Conservation (phyloP, 2,888 invertebrate species). For the Thelaira solivaga region DNA sequence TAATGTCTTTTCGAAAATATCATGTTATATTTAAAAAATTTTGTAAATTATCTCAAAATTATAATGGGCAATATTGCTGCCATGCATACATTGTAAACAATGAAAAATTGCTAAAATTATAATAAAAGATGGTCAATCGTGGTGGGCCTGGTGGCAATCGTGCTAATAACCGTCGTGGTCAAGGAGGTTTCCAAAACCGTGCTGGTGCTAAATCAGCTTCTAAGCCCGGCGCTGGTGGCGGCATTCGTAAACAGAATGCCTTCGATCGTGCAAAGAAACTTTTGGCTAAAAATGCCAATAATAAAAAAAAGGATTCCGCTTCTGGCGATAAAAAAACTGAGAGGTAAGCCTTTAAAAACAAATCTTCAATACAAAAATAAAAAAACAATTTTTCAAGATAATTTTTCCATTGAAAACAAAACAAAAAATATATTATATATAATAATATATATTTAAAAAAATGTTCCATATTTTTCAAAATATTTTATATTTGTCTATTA, state of each 20-base stretch:
- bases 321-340: conserved; percentile 77
- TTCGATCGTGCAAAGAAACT: conserved; percentile 78
- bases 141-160: conserved; percentile 75
- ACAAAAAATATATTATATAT: conserved; percentile 47
- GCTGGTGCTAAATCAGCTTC: conserved; percentile 75
- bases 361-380: conserved; percentile 64
- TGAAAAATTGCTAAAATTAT: conserved; percentile 27
- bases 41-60: conserved; percentile 12
- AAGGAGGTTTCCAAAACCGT: conserved; percentile 77
- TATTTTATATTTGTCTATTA: conserved; percentile 51
- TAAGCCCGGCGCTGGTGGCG: conserved; percentile 76
- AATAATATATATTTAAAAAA: conserved; percentile 46
- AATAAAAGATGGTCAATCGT: conserved; percentile 76
- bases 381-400: conserved; percentile 64
- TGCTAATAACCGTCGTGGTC: conserved; percentile 70
- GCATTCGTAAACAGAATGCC: conserved; percentile 78
- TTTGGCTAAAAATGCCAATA: conserved; percentile 78
- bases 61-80: background rate
- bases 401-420: conserved; percentile 51
- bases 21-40: conserved; percentile 3
- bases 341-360: conserved; percentile 76
- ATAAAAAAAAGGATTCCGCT: conserved; percentile 78
- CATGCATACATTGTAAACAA: conserved; percentile 22
- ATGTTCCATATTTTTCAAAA: conserved; percentile 53
- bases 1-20: conserved; percentile 32